Evolutionary conservation across 2,113 vertebrate species (phyloP), one percentile per base, ranked within the genome.

Genomic region (Grantiella picta): DNA sequence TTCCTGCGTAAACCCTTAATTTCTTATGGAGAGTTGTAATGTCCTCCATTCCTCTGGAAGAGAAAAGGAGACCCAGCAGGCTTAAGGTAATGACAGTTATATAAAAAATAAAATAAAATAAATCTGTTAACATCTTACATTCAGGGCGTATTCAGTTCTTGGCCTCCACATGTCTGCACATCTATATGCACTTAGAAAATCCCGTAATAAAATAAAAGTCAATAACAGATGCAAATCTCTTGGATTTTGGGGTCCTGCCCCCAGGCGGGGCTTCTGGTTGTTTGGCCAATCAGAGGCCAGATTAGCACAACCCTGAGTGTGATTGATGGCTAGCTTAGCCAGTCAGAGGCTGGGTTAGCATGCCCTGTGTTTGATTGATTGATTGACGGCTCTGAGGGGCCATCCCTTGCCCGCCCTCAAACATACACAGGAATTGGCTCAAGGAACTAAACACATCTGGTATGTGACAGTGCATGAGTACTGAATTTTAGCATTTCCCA

Each of bases 391-490:
- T 22, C 25, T 27, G 47, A 49, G 6, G 29, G 15, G 6, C 0
- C 42, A 22, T 15, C 23, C 44, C 23, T 28, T 29, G 23, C 15
- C 4, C 0, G 24, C 9, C 7, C 17, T 3, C 4, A 45, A 45
- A 20, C 44, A 45, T 9, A 20, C 44, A 20, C 7, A 19, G 44
- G 44, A 19, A 45, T 45, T 19, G 44, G 44, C 44, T 45, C 19
- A 45, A 45, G 44, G 44, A 16, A 2, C 25, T 12, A 2, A 27
- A 4, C 6, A 0, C 11, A 0, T 1, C 5, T 9, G 3, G 11
- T 2, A 5, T 25, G 5, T 31, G 21, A 10, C 15, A 5, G 27
- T 66, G 53, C 35, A 38, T 42, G 18, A 9, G 25, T 10, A 12
- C 11, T 4, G 4, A n/a, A 27, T 42, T 54, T 42, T 47, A 6